Conservation (phyloP, 2,113 vertebrate species). For the Ploceus nigricollis region DNA sequence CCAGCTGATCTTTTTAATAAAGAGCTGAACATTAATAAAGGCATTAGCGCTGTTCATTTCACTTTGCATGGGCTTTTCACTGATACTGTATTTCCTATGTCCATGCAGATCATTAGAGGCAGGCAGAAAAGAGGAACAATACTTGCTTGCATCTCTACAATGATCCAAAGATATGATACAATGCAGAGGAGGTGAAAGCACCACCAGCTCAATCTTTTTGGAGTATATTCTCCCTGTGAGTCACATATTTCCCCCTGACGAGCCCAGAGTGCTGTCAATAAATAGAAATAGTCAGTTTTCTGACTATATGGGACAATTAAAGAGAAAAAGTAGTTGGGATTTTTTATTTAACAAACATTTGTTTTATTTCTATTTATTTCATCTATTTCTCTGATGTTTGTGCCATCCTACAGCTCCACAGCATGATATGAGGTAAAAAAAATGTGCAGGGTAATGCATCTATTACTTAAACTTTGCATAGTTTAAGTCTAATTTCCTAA, state of each 20-base stretch:
- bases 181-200: background rate
- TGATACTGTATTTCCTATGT: background rate
- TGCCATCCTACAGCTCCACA: background rate
- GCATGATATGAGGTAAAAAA: background rate
- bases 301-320: background rate
- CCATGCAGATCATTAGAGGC: background rate
- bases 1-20: too few species aligned
- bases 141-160: background rate
- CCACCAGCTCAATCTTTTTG: background rate
- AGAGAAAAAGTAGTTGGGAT: background rate
- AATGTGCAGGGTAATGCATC: background rate
- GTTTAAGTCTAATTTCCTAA: background rate
- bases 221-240: background rate
- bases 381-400: background rate
- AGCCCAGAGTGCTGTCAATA: background rate
- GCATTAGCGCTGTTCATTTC: too few species aligned
- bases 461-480: background rate
- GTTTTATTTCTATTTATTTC: background rate
- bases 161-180: background rate
- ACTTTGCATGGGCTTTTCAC: background rate
- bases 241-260: background rate
- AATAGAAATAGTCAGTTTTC: background rate
- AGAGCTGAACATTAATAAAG: too few species aligned
- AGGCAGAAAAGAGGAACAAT: background rate
- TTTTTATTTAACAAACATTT: background rate